Evolutionary conservation across 2,797 vertebrate genomes (phyloP), one percentile per base, ranked within the genome.

Genomic region (Alcedo atthis): DNA sequence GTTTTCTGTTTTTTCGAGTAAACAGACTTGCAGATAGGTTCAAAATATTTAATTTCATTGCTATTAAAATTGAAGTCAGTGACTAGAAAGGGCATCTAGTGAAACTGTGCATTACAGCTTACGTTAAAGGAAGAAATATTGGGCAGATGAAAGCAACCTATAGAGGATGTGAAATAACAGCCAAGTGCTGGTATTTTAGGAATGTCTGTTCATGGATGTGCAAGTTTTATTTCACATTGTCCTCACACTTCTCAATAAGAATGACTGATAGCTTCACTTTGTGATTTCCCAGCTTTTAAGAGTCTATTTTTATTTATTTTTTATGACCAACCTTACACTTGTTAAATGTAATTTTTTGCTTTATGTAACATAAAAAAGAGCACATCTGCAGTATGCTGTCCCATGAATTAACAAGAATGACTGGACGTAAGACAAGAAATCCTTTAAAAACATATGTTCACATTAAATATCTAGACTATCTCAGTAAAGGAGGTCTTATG

Each of bases 281-380:
- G 45, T 92, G 94, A 95, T 96, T 95, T 92, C 89, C 93, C 89
- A 77, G 96, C 95, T 96, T 97, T 97, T 96, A 96, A 88, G 95
- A 85, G 76, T 96, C 82, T 96, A 96, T 95, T 96, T 97, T 97
- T 97, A 97, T 97, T 96, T 95, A 93, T 97, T 97, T 97, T 97
- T 97, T 97, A 98, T 97, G 94, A 90, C 94, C 91, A 96, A 94
- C 84, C 90, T 95, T 92, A 93, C 76, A 94, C 90, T 95, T 94
- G 96, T 97, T 97, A 97, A 96, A 70, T 96, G 93, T 96, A 97
- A 97, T 97, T 97, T 97, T 97, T 97, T 94, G 85, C 93, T 97
- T 95, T 95, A 96, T 96, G 89, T 96, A 96, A 96, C 93, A 89
- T 84, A 92, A 95, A 95, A 61, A 94, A 82, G 96, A 95, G 73